phyloP scores from a whole-genome alignment of 2,113 vertebrate species.

The Nyctereutes procyonoides region DNA sequence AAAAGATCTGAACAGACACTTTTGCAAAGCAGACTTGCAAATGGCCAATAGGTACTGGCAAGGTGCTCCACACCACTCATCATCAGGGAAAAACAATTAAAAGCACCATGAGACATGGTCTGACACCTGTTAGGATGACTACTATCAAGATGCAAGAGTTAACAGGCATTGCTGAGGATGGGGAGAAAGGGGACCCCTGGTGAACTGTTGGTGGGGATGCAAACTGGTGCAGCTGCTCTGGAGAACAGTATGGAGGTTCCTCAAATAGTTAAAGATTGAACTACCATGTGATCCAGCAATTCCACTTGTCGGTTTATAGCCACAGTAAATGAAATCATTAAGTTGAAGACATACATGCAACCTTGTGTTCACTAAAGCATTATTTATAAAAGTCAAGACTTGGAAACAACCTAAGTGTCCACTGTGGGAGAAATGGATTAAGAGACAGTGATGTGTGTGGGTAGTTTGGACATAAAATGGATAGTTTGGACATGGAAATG shows the following conservation, averaged over 20 bases:
- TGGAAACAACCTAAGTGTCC: not conserved
- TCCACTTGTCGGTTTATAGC: not conserved
- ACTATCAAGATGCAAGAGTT: not conserved
- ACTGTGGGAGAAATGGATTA: too few species aligned
- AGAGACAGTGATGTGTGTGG: not conserved
- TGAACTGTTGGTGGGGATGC: not conserved
- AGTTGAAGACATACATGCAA: not conserved
- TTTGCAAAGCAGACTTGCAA: not conserved
- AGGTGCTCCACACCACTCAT: too few species aligned
- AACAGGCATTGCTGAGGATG: not conserved
- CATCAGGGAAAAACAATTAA: not conserved
- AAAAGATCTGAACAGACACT: not conserved
- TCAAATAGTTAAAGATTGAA: not conserved
- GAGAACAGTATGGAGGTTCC: not conserved
- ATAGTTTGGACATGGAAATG: too few species aligned
- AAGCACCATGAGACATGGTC: not conserved
- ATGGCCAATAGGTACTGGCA: not conserved
- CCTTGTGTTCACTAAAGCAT: not conserved
- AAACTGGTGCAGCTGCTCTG: not conserved
- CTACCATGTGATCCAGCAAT: too few species aligned
- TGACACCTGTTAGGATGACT: rapidly evolving
- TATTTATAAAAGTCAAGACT: not conserved
- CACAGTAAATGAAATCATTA: not conserved
- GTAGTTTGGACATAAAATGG: not conserved
- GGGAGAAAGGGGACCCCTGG: not conserved